These are phyloP conservation scores for Phalloptychus januarius DNA, from an alignment of 2,797 vertebrate genomes.

Conservation along the genomic window DNA sequence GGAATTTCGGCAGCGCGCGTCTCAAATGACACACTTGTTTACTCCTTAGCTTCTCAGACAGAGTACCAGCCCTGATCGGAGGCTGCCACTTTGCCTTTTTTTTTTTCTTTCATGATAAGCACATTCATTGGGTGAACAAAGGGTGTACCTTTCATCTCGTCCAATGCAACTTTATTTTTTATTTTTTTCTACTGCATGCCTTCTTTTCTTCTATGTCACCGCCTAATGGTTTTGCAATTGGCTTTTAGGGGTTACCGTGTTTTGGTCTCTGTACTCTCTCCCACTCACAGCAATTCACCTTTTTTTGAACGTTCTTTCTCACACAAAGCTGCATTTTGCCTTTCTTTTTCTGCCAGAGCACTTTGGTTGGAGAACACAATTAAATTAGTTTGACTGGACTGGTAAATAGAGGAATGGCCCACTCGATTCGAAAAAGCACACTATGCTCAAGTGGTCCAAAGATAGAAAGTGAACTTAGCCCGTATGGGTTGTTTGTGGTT, in stretches of 20 bases:
- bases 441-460: slow-evolving; percentile 22
- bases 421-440: slow-evolving; percentile 48
- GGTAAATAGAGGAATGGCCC: slow-evolving; percentile 55
- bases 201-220: slow-evolving; percentile 42
- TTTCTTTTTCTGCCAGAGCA: slow-evolving; percentile 51
- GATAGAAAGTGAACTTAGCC: slow-evolving; percentile 52
- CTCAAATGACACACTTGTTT: slow-evolving; percentile 58
- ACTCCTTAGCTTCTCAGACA: slow-evolving; percentile 31
- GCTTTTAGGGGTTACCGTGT: slow-evolving; percentile 69
- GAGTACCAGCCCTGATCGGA: slow-evolving; percentile 13
- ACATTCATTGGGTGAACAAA: slow-evolving; percentile 61
- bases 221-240: slow-evolving; percentile 74
- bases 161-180: slow-evolving; percentile 30
- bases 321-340: slow-evolving; percentile 29
- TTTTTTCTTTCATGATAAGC: slow-evolving; percentile 46
- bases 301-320: slow-evolving; percentile 8
- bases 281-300: slow-evolving; percentile 6
- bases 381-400: slow-evolving; percentile 65
- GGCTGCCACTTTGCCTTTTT: slow-evolving; percentile 34
- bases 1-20: slow-evolving; percentile 35
- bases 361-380: slow-evolving; percentile 64
- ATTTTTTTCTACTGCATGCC: background rate
- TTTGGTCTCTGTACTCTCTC: slow-evolving; percentile 48
- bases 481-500: slow-evolving; percentile 55
- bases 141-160: slow-evolving; percentile 62